Percentiles rank a stretch among this genome's conserved stretches.
phyloP scores from a whole-genome alignment of 2,113 vertebrate species.

The Clarias batrachus region DNA sequence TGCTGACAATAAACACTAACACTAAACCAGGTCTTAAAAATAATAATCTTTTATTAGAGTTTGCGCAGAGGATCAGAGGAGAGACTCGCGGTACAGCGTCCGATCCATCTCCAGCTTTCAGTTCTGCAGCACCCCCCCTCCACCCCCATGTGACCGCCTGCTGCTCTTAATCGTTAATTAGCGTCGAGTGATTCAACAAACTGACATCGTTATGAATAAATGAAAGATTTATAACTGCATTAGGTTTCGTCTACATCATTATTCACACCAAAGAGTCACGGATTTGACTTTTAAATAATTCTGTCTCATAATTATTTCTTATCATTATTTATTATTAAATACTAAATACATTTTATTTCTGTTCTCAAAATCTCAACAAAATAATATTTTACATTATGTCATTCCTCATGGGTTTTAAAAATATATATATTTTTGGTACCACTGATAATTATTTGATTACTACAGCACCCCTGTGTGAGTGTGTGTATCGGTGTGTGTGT shows the following conservation, averaged over 20 bases:
- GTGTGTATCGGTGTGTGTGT: not conserved
- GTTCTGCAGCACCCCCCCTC: not conserved
- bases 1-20: not conserved
- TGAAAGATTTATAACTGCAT: not conserved
- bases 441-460: not conserved
- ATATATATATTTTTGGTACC: not conserved
- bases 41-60: conserved; percentile 20
- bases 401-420: not conserved
- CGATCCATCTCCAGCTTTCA: not conserved
- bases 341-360: not conserved
- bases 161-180: not conserved
- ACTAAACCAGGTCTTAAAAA: not conserved
- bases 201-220: not conserved
- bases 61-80: conserved; percentile 18
- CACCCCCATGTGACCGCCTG: not conserved
- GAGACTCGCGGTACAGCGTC: not conserved
- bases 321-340: not conserved
- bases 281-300: not conserved
- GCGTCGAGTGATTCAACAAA: not conserved
- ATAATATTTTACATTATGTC: not conserved
- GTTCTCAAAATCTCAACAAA: not conserved
- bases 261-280: not conserved
- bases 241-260: not conserved
- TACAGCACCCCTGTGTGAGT: not conserved
- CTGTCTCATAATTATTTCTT: not conserved